These are phyloP conservation scores for Stenopsyche tienmushanensis DNA, from an alignment of 1,140 invertebrate genomes.

Conservation along the genomic window DNA sequence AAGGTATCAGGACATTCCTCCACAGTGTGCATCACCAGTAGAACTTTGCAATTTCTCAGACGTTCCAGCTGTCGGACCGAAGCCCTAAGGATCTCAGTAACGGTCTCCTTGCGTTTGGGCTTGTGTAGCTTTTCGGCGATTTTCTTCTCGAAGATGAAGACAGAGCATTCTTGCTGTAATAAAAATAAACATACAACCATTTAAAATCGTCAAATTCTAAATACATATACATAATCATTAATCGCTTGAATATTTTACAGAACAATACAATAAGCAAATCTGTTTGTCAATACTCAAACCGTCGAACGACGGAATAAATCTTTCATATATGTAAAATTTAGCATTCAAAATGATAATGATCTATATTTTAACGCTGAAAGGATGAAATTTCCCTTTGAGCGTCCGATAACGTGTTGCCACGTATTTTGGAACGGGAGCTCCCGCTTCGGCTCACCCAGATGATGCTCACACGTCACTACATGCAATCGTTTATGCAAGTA, in stretches of 20 bases:
- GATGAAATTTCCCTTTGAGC: too few relatives aligned
- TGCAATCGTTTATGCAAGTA: too few relatives aligned
- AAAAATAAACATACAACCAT: conserved; percentile 35
- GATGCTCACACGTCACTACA: too few relatives aligned
- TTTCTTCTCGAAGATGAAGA: conserved; percentile 94
- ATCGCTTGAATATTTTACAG: neutral
- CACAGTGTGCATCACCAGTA: conserved; percentile 71
- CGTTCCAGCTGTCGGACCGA: conserved; percentile 81
- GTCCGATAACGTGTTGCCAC: too few relatives aligned
- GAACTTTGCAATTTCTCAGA: conserved; percentile 83
- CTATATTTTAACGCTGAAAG: too few relatives aligned
- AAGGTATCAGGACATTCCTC: conserved; percentile 84
- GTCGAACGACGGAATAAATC: neutral
- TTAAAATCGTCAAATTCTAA: neutral
- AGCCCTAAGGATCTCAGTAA: conserved; percentile 84
- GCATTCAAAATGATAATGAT: too few relatives aligned
- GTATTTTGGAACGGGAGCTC: too few relatives aligned
- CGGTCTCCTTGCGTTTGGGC: conserved; percentile 87
- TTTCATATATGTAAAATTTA: too few relatives aligned
- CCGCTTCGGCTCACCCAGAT: too few relatives aligned
- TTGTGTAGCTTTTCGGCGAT: conserved; percentile 93
- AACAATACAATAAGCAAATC: neutral
- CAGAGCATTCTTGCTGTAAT: conserved; percentile 91
- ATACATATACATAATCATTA: neutral
- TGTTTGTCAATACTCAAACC: neutral